Percentiles rank a stretch among this genome's conserved stretches.
Evolutionary conservation across 2,888 invertebrate species (phyloP).

Genomic region (Pachydiplax longipennis): DNA sequence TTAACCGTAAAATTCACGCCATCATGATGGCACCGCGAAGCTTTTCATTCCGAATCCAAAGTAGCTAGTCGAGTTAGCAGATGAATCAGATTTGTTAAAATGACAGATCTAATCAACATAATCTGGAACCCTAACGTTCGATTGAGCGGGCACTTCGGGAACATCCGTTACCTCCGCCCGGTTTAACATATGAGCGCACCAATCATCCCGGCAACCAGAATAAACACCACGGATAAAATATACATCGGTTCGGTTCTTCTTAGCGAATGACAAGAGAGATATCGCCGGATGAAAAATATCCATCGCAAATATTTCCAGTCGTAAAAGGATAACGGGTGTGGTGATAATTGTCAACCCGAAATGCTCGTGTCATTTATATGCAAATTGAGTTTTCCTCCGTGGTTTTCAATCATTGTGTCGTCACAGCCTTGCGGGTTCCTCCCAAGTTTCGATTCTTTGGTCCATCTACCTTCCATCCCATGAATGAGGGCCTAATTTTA

Average conservation of each 20-base stretch:
- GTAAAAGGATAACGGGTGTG: neutral
- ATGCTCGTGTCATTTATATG: neutral
- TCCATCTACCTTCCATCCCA: neutral
- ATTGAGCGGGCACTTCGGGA: neutral
- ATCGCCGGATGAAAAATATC: neutral
- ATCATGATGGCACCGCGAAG: neutral
- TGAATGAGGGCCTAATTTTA: neutral
- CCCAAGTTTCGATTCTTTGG: neutral
- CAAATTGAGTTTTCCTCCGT: neutral
- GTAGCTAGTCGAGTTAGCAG: neutral
- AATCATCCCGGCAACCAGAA: neutral
- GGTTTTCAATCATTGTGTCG: neutral
- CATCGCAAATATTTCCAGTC: neutral
- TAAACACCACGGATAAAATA: neutral
- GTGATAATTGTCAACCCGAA: neutral
- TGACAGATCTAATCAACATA: conserved; percentile 1
- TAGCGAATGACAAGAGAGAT: neutral
- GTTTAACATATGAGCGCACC: neutral
- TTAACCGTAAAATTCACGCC: neutral
- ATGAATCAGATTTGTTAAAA: neutral
- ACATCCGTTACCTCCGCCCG: neutral
- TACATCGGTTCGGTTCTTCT: neutral
- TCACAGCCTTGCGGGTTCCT: neutral
- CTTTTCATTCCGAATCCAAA: neutral
- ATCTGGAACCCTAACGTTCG: neutral